A percentile compares a stretch with the other conserved stretches of the same genome.
Conservation (phyloP, 2,888 invertebrate species). For the Bombylius discolor region DNA sequence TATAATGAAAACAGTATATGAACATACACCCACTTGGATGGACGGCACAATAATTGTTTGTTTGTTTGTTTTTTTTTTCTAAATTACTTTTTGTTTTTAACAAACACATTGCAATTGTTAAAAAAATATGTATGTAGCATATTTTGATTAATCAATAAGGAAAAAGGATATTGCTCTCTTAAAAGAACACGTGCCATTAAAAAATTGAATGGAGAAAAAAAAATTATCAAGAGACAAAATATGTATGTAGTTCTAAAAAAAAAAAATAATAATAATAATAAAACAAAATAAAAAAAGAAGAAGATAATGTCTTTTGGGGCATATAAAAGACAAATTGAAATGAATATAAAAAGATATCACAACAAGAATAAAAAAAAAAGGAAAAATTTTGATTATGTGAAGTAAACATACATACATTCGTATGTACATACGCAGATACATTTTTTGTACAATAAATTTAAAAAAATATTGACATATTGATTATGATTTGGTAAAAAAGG, state of each 20-base stretch:
- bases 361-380: too few relatives aligned
- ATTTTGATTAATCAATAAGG: too few relatives aligned
- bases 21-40: too few relatives aligned
- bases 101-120: too few relatives aligned
- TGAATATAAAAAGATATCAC: background rate
- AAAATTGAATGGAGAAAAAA: background rate
- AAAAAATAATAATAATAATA: background rate
- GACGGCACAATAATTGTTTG: background rate
- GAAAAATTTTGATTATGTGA: too few relatives aligned
- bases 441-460: too few relatives aligned
- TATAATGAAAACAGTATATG: background rate
- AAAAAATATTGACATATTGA: too few relatives aligned
- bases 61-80: background rate
- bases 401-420: too few relatives aligned
- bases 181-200: conserved; percentile 4
- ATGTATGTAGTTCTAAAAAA: background rate
- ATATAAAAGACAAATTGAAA: conserved; percentile 8
- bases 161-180: too few relatives aligned
- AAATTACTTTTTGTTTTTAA: background rate
- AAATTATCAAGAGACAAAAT: conserved; percentile 4
- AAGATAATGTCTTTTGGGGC: background rate
- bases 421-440: too few relatives aligned
- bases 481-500: too few relatives aligned
- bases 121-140: too few relatives aligned
- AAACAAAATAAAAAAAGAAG: background rate